phyloP scores from a whole-genome alignment of 2,888 invertebrate species.

The Callosobruchus maculatus region DNA sequence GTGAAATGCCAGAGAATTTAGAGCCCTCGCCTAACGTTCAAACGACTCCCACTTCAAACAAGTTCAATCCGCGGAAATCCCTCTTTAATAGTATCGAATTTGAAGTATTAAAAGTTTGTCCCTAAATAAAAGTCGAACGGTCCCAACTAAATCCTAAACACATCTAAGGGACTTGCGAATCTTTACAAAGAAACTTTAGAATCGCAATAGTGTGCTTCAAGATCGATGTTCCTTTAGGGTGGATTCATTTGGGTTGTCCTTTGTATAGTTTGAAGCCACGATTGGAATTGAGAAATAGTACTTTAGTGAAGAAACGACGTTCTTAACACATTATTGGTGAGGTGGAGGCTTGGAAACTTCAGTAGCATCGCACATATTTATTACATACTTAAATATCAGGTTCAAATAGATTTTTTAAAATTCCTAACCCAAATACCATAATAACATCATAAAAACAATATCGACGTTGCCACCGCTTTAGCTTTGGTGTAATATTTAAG shows the following conservation, averaged over 20 bases:
- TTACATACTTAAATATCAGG: no score
- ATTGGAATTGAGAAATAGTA: not conserved
- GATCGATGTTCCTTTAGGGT: not conserved
- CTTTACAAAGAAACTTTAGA: constrained; percentile 3
- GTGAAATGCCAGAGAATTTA: not conserved
- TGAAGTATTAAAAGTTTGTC: constrained; percentile 1
- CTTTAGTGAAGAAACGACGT: no score
- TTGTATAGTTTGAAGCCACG: not conserved
- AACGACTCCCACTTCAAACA: not conserved
- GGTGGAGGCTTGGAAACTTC: no score
- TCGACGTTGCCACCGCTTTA: no score
- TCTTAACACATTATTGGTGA: no score
- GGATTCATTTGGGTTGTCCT: not conserved
- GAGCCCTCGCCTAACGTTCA: not conserved
- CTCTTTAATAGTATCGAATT: constrained; percentile 1
- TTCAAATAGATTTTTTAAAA: no score
- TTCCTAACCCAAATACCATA: no score
- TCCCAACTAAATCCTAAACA: constrained; percentile 3
- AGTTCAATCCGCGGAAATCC: not conserved
- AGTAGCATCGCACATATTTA: no score
- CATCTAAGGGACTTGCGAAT: not conserved
- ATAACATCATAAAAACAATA: no score
- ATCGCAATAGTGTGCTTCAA: not conserved
- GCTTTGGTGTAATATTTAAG: no score
- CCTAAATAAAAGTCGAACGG: constrained; percentile 6